Evolutionary conservation across 2,888 invertebrate genomes (phyloP), one percentile per base, ranked within the genome.

Genomic region (Lepetodrilus schrolli): DNA sequence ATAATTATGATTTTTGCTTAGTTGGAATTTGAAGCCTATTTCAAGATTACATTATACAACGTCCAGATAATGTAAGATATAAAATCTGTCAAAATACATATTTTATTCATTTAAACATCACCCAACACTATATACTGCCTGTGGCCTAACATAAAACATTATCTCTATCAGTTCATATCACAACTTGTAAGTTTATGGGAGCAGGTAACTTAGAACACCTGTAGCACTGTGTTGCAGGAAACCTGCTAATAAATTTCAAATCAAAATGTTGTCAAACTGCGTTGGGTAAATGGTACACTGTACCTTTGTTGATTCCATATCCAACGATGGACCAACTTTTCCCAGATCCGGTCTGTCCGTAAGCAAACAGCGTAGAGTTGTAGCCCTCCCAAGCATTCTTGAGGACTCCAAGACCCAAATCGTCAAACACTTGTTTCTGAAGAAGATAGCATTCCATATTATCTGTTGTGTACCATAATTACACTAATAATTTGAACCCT

Each of bases 251-350:
- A 38, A 38, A 38, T 38, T 38, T n/a, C 1, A 38, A 38, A 38
- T 13, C n/a, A n/a, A 1, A 38, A 38, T 38, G 8, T 8, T 38
- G n/a, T 2, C 8, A 13, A 38, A 38, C 8, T 38, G n/a, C 2
- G n/a, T 38, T 13, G 8, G 2, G 38, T 38, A 38, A 13, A 38
- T 38, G 8, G 8, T 38, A 38, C 1, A 13, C 7, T 36, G 51
- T 74, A 92, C 92, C 92, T 90, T 92, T 92, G 81, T 93, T 93
- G 30, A 90, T 81, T 2, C 92, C 92, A 80, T 92, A 92, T 21
- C 93, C 93, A 10, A 93, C 92, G 77, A 93, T 91, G 4, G 93
- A 92, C 90, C 92, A 93, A 76, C 92, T 92, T 85, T 93, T 93
- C 1, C 93, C 93, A 7, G 92, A 91, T 30, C 92, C 93, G 17